Evolutionary conservation across 2,113 vertebrate species (phyloP).

Genomic region (Octodon degus): DNA sequence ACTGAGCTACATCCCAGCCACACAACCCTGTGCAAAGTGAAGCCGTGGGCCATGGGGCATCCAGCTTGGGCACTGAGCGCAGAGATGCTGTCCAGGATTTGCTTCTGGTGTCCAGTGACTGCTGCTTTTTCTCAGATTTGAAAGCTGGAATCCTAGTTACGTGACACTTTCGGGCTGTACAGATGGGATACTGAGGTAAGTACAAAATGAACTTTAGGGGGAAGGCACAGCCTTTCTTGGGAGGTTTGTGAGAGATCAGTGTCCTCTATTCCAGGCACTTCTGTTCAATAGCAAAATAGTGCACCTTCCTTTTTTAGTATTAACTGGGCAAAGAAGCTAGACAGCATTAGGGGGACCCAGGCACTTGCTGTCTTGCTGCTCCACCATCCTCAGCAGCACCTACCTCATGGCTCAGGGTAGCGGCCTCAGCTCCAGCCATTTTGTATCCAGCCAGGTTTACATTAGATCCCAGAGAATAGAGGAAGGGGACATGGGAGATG

Average conservation of each 20-base stretch:
- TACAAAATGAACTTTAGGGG: not conserved
- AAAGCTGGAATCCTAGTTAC: conserved; percentile 47
- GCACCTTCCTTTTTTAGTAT: not conserved
- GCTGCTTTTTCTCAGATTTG: conserved; percentile 57
- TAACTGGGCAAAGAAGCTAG: not conserved
- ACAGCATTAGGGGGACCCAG: not conserved
- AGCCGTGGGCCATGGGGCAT: not conserved
- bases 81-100: not conserved
- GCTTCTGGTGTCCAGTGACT: not conserved
- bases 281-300: not conserved
- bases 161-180: conserved; percentile 72
- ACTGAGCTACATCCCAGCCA: not conserved
- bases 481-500: not conserved
- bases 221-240: not conserved
- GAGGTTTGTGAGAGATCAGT: not conserved
- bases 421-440: not conserved
- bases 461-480: not conserved
- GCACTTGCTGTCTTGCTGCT: not conserved
- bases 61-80: not conserved
- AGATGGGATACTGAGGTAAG: conserved; percentile 75
- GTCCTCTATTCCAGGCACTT: not conserved
- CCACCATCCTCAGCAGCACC: not conserved
- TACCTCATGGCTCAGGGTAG: not conserved
- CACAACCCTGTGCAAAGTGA: not conserved
- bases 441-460: not conserved